Conservation (phyloP, 2,113 vertebrate species). For the Parus major region DNA sequence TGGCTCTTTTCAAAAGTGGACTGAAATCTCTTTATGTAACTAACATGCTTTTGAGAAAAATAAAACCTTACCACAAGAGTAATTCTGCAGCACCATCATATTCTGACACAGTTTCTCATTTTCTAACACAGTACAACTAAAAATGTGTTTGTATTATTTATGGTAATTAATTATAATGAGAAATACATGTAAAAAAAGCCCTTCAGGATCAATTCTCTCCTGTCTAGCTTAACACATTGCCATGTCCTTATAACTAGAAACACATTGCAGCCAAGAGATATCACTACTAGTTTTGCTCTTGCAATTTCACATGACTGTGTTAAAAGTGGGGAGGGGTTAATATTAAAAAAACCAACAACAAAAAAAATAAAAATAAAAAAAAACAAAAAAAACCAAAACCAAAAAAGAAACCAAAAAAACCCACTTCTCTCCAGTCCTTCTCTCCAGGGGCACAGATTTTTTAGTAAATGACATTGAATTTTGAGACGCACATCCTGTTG, state of each 20-base stretch:
- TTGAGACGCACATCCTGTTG: neutral
- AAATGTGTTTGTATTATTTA: constrained; percentile 55
- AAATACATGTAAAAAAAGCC: constrained; percentile 43
- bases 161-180: constrained; percentile 57
- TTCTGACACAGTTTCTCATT: constrained; percentile 45
- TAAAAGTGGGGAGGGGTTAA: neutral
- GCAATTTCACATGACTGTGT: neutral
- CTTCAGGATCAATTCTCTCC: constrained; percentile 11
- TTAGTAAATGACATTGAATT: neutral
- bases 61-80: constrained; percentile 9
- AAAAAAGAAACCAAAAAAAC: neutral
- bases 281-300: neutral
- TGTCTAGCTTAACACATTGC: neutral
- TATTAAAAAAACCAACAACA: neutral
- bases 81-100: neutral
- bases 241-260: neutral
- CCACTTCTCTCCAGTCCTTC: neutral
- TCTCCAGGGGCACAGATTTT: neutral
- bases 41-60: constrained; percentile 42
- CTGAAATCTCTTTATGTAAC: constrained; percentile 23
- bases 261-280: neutral
- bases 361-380: neutral
- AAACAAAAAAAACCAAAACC: neutral
- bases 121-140: constrained; percentile 35
- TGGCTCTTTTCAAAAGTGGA: constrained; percentile 62